Base-by-base conservation (phyloP, 1,140 invertebrate genomes). In the Saccostrea glomerata region DNA sequence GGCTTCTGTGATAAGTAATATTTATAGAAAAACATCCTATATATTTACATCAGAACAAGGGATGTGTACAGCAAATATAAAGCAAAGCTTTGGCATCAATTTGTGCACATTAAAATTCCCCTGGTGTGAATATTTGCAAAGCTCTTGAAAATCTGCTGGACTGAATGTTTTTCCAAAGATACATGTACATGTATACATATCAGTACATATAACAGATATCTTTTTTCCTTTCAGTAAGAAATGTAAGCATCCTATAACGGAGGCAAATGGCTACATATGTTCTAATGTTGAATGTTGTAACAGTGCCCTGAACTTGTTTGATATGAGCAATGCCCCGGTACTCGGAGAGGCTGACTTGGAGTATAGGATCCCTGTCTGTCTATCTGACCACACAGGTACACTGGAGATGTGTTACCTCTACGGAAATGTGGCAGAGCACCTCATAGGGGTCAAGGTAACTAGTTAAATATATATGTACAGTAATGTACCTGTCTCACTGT, bases 341-440 rank as follows among this genome's bases (percentile, higher is more conserved):
- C 70, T 84, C 6, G 85, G 63, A 17, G 63, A 86, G 77, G 84
- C 83, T 20, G 85, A 77, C 4, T 73, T 89, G 1, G 91, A 93
- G 54, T 93, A 89, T 82, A 90, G 90, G 58, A 85, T 93, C 36
- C 63, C 89, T 7, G 86, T 92, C 13, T 84, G 88, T 17, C 82
- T 92, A n/a, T 92, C 92, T 73, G 93, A 93, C 82, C 89, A 92
- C 73, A 92, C 92, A 17, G 93, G 92, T 0, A 92, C 93, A 25
- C 60, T 93, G 20, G 82, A 90, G 15, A 88, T 84, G 40, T 91
- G 90, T 84, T 88, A 89, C 60, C 82, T 91, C 17, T 87, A 91
- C 66, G 83, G 87, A 7, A 30, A 70, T n/a, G 84, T 90, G 20
- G 90, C 90, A n/a, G 90, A 92, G 54, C 30, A 85, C 9, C 20